These are phyloP conservation scores for Sebastes steindachneri DNA, from an alignment of 2,797 vertebrate species.

Conservation along the genomic window DNA sequence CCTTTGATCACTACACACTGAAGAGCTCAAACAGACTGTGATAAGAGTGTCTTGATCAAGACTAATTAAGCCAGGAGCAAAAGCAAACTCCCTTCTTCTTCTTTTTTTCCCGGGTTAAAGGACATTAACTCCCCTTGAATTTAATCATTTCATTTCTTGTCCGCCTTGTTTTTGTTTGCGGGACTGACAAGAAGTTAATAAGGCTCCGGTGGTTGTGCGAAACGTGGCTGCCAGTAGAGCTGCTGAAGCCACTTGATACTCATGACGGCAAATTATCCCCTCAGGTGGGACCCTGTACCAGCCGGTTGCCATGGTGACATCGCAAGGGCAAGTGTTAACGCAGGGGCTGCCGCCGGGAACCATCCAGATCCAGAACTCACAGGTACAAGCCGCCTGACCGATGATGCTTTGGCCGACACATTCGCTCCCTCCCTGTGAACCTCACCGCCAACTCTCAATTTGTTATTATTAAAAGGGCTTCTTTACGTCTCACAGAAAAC, in stretches of 20 bases:
- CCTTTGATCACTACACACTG: slow-evolving; percentile 74
- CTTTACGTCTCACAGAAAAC: slow-evolving; percentile 39
- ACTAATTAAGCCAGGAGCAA: slow-evolving; percentile 71
- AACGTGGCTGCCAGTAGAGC: slow-evolving; percentile 44
- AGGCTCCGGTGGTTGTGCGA: slow-evolving; percentile 8
- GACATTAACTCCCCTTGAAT: slow-evolving; percentile 62
- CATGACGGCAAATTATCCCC: slow-evolving; percentile 74
- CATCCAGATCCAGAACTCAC: slow-evolving; percentile 96
- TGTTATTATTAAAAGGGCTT: slow-evolving; percentile 52
- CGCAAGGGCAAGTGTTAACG: slow-evolving; percentile 97
- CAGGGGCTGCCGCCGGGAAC: slow-evolving; percentile 94
- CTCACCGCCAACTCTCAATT: slow-evolving; percentile 32
- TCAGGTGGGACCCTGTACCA: slow-evolving; percentile 98
- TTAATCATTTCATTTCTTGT: slow-evolving; percentile 51
- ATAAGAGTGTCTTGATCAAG: slow-evolving; percentile 74
- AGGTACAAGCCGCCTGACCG: slow-evolving; percentile 84
- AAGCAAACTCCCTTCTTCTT: slow-evolving; percentile 30
- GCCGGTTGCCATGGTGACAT: slow-evolving; percentile 99
- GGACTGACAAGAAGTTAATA: slow-evolving; percentile 47
- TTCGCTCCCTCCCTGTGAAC: background rate
- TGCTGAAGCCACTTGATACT: slow-evolving; percentile 67
- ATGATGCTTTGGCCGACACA: background rate
- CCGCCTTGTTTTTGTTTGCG: slow-evolving; percentile 45
- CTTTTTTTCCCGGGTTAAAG: slow-evolving; percentile 37
- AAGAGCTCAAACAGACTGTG: slow-evolving; percentile 74